phyloP scores from a whole-genome alignment of 2,113 vertebrate species.

The Clarias macrocephalus region DNA sequence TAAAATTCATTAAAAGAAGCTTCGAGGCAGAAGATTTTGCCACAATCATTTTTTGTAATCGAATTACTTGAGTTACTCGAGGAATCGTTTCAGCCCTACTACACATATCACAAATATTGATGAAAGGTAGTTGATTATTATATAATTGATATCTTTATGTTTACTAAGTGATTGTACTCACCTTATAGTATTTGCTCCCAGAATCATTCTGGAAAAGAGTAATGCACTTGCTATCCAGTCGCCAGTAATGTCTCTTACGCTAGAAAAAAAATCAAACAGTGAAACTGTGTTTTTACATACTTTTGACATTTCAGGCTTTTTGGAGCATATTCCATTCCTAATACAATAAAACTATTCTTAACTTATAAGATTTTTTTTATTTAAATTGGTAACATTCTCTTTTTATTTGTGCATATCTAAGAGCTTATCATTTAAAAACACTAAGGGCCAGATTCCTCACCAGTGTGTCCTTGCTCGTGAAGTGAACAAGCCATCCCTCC shows the following conservation, averaged over 20 bases:
- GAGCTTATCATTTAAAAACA: not conserved
- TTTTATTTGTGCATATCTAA: not conserved
- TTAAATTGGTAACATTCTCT: not conserved
- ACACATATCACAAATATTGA: no score
- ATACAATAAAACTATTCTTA: not conserved
- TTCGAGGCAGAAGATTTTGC: no score
- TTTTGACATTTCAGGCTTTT: not conserved
- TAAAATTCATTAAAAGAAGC: no score
- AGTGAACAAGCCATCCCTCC: conserved; percentile 98
- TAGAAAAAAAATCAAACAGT: conserved; percentile 62
- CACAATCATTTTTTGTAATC: no score
- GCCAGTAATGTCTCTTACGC: conserved; percentile 97
- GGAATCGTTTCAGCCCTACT: no score
- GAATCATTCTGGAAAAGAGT: conserved; percentile 95
- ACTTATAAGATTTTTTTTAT: not conserved
- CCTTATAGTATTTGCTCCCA: conserved; percentile 97
- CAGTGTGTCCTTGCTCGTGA: conserved; percentile 91
- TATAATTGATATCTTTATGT: not conserved
- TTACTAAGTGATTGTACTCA: conserved; percentile 58
- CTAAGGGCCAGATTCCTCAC: conserved; percentile 62
- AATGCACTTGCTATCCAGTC: conserved; percentile 95
- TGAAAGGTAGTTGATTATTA: not conserved
- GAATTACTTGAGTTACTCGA: no score
- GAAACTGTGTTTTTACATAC: conserved; percentile 15
- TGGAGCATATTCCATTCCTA: not conserved